A percentile compares a stretch with the other conserved stretches of the same genome.
Evolutionary conservation across 2,113 vertebrate species (phyloP).

Genomic region (Oryzias curvinotus): DNA sequence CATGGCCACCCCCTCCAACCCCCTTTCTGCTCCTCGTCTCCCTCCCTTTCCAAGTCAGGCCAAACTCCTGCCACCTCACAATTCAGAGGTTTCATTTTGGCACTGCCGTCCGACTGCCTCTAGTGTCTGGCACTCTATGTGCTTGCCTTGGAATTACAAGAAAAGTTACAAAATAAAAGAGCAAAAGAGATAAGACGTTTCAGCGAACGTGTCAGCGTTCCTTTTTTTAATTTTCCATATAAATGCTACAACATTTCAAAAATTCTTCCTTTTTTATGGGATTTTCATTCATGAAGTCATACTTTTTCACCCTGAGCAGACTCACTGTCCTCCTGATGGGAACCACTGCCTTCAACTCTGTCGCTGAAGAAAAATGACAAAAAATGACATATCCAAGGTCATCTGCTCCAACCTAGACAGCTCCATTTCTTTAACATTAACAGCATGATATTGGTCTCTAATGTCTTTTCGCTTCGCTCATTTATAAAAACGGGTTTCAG

Average conservation of each 20-base stretch:
- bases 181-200: conserved; percentile 65
- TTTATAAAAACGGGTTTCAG: too few relatives aligned
- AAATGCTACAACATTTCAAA: background rate
- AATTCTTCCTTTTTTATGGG: too few relatives aligned
- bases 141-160: conserved; percentile 76
- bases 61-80: conserved; percentile 49
- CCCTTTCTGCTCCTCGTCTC: conserved; percentile 3
- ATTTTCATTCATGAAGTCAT: too few relatives aligned
- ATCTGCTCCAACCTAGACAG: too few relatives aligned
- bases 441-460: too few relatives aligned
- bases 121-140: conserved; percentile 59
- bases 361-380: too few relatives aligned
- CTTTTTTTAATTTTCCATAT: conserved; percentile 32
- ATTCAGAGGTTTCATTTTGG: conserved; percentile 42
- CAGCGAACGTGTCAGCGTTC: conserved; percentile 47
- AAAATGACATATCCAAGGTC: too few relatives aligned
- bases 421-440: too few relatives aligned
- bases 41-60: conserved; percentile 17
- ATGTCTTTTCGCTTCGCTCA: too few relatives aligned
- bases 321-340: too few relatives aligned
- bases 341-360: too few relatives aligned
- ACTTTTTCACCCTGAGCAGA: too few relatives aligned
- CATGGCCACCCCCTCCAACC: conserved; percentile 13
- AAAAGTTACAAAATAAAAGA: conserved; percentile 63
- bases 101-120: conserved; percentile 38